Percentiles rank a stretch among this genome's conserved stretches.
These are phyloP conservation scores for Trichosurus vulpecula DNA, from an alignment of 2,797 vertebrate species.

Conservation along the genomic window DNA sequence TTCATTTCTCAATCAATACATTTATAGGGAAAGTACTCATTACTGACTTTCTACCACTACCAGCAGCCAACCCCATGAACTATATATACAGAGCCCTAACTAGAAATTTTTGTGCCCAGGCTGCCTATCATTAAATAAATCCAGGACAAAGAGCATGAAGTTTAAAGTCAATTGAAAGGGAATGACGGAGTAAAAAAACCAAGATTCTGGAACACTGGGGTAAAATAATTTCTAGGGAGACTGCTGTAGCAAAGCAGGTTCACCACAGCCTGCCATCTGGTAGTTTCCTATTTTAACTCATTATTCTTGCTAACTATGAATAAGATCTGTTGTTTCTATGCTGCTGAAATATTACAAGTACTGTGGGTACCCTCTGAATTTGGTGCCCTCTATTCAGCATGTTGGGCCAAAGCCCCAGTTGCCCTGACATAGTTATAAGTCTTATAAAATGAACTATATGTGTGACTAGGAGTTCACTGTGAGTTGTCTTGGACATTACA, in stretches of 20 bases:
- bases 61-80: not conserved
- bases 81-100: not conserved
- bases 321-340: not conserved
- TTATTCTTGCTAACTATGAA: not conserved
- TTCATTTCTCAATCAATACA: not conserved
- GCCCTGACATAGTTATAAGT: not conserved
- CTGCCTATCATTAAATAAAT: not conserved
- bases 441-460: not conserved
- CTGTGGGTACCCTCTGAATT: not conserved
- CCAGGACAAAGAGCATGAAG: not conserved
- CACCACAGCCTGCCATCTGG: not conserved
- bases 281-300: not conserved
- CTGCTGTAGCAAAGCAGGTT: not conserved
- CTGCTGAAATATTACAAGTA: not conserved
- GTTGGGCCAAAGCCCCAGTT: not conserved
- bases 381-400: not conserved
- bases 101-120: not conserved
- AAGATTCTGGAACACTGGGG: not conserved
- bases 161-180: not conserved
- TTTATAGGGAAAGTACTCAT: not conserved
- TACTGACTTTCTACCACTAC: not conserved
- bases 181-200: not conserved
- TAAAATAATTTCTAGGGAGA: not conserved
- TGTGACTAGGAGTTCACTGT: not conserved
- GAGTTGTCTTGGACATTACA: not conserved